Evolutionary conservation across 2,113 vertebrate species (phyloP), one percentile per base, ranked within the genome.

Genomic region (Calidris pygmaea): DNA sequence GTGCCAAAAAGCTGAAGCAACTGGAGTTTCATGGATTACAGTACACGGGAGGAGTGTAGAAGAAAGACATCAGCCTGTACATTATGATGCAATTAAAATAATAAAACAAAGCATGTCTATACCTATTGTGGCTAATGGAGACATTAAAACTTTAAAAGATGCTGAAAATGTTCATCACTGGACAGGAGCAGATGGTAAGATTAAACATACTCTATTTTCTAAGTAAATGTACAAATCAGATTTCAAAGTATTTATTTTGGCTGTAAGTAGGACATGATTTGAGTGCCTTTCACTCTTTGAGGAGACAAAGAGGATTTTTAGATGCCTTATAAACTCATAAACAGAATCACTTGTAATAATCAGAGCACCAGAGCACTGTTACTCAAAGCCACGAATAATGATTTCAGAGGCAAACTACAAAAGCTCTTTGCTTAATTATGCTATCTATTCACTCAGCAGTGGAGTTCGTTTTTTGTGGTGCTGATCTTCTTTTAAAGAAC

Each of bases 21-120:
- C 98, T 6, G 99, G 99, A 29, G 98, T 99, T 80, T 99, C 99
- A 1, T 99, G 99, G 99, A 98, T 99, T 95, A 99, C 99, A 17
- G 99, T 99, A 50, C 99, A 99, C 3, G 99, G 99, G 11, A 98
- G 99, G 86, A 99, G 98, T 52, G 70, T 97, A 72, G 99, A 99
- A 50, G 99, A 99, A 96, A 99, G 99, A 74, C 99, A 99, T 97
- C 99, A 99, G 86, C 98, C 99, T 30, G 99, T 99, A 79, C 99
- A 99, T 97, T 99, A 99, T 60, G 98, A 99, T 81, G 98, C 99
- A 94, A 99, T 99, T 95, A 99, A 99, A 98, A 98, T 97, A 79
- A 99, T 99, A 95, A 99, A 99, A 92, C 98, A 99, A 97, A 99
- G 98, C 52, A 41, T 99, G 20, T 98, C 98, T 60, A 93, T 99